Percentiles rank a stretch among this genome's conserved stretches.
Evolutionary conservation across 1,140 invertebrate genomes (phyloP).

Genomic region (Cecropterus lyciades): DNA sequence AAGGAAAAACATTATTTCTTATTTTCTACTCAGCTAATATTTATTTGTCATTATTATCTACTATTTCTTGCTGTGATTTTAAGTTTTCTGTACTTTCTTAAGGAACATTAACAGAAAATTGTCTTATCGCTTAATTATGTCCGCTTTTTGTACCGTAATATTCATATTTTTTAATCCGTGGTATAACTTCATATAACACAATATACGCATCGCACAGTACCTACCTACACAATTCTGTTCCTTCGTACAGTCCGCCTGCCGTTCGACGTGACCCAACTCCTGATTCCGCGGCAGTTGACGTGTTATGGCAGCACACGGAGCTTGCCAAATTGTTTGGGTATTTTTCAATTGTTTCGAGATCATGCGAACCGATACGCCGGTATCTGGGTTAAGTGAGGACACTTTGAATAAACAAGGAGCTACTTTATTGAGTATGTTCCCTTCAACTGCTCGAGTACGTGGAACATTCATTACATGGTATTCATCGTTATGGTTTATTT

Average conservation of each 20-base stretch:
- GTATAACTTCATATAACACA: not conserved
- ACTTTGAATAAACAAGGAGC: constrained; percentile 2
- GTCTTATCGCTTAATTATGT: too few relatives aligned
- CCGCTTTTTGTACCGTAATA: too few relatives aligned
- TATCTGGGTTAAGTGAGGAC: constrained; percentile 6
- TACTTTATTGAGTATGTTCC: not conserved
- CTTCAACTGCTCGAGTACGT: too few relatives aligned
- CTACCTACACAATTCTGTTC: not conserved
- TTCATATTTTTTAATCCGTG: too few relatives aligned
- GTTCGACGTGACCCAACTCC: constrained; percentile 2
- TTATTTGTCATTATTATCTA: too few relatives aligned
- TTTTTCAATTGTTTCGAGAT: constrained; percentile 12
- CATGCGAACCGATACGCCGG: not conserved
- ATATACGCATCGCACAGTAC: not conserved
- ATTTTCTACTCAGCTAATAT: too few relatives aligned
- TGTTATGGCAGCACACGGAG: constrained; percentile 5
- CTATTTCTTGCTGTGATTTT: too few relatives aligned
- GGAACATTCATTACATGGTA: too few relatives aligned
- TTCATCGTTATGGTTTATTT: too few relatives aligned
- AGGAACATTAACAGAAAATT: too few relatives aligned
- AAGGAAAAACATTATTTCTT: too few relatives aligned
- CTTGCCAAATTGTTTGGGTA: constrained; percentile 12
- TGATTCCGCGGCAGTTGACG: not conserved
- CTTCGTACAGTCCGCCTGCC: not conserved
- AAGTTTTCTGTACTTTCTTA: too few relatives aligned